Percentiles rank a stretch among this genome's conserved stretches.
phyloP scores from a whole-genome alignment of 1,140 invertebrate genomes.

The Drosophila mayri region DNA sequence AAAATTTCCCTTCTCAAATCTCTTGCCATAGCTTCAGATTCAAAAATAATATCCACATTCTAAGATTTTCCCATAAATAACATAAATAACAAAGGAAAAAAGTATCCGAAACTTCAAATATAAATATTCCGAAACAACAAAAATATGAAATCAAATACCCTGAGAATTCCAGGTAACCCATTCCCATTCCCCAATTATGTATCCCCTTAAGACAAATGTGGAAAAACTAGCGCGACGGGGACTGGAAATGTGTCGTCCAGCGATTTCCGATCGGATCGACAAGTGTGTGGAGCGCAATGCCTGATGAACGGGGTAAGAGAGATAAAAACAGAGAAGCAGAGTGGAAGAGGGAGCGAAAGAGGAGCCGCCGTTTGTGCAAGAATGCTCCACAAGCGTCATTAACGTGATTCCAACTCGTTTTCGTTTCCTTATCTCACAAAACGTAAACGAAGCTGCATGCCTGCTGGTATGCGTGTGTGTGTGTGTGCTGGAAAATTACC shows the following conservation, averaged over 20 bases:
- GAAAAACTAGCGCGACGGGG: slow-evolving; percentile 66
- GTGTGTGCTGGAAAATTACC: slow-evolving; percentile 62
- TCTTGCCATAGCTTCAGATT: too few species aligned
- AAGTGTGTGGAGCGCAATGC: slow-evolving; percentile 43
- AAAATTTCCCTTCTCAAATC: not conserved
- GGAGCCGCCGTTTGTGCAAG: slow-evolving; percentile 43
- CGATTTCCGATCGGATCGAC: slow-evolving; percentile 41
- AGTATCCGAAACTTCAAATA: not conserved
- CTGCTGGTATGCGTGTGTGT: slow-evolving; percentile 18
- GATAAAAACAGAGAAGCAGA: not conserved
- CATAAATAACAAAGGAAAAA: not conserved
- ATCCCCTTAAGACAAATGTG: slow-evolving; percentile 56
- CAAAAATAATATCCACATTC: not conserved
- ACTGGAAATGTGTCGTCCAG: slow-evolving; percentile 31
- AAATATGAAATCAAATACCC: slow-evolving; percentile 4
- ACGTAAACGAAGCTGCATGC: slow-evolving; percentile 41
- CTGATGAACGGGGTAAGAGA: not conserved
- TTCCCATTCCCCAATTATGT: not conserved
- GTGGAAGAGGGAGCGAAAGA: slow-evolving; percentile 4
- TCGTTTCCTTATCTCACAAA: slow-evolving; percentile 60
- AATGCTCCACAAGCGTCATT: slow-evolving; percentile 75
- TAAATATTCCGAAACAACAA: not conserved
- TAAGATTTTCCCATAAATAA: not conserved
- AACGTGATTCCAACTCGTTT: slow-evolving; percentile 59
- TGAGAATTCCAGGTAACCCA: slow-evolving; percentile 17